Conservation (phyloP, 2,113 vertebrate genomes). For the Tringa solitaria region DNA sequence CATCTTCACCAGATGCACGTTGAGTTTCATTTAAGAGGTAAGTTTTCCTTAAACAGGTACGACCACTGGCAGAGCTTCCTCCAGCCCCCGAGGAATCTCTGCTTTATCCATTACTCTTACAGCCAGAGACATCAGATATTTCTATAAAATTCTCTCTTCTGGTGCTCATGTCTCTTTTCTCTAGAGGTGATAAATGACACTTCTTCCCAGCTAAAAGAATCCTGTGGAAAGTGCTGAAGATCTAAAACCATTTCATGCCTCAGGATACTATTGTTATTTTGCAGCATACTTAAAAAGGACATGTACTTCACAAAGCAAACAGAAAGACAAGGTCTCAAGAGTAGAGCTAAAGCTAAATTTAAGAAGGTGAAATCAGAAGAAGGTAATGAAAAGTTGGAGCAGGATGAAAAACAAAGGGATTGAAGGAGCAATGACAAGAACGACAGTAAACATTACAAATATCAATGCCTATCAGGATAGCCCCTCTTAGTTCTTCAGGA, state of each 20-base stretch:
- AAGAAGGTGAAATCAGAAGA: not conserved
- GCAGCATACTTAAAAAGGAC: not conserved
- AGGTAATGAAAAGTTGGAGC: not conserved
- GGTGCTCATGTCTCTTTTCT: not conserved
- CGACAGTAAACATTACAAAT: accelerated
- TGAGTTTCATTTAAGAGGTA: not conserved
- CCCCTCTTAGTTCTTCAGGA: not conserved
- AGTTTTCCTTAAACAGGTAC: not conserved
- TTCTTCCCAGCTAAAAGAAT: not conserved
- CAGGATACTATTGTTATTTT: not conserved
- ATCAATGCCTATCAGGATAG: not conserved
- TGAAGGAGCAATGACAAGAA: not conserved
- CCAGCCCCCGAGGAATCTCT: not conserved
- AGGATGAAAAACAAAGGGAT: not conserved
- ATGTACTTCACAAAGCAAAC: not conserved
- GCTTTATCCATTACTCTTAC: not conserved
- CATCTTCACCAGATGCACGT: accelerated
- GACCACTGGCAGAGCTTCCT: not conserved
- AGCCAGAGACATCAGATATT: not conserved
- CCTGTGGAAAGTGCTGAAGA: not conserved
- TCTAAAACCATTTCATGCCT: not conserved
- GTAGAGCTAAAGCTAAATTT: not conserved
- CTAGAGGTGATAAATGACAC: not conserved
- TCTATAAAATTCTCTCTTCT: not conserved
- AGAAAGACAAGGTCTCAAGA: not conserved